A percentile compares a stretch with the other conserved stretches of the same genome.
phyloP scores from a whole-genome alignment of 2,888 invertebrate genomes.

The Piscicola geometra region DNA sequence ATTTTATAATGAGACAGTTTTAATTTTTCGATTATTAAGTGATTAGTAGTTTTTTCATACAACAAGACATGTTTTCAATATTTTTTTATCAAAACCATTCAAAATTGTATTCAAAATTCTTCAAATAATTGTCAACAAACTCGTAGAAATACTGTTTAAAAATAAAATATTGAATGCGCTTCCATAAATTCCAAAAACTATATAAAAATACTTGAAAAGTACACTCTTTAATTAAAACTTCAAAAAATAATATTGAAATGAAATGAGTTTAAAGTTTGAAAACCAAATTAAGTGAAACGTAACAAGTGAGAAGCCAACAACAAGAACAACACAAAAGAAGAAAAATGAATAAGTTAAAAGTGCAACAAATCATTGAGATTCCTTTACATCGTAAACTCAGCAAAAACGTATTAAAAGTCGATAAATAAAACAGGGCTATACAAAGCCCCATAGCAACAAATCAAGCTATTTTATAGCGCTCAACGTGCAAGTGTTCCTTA shows the following conservation, averaged over 20 bases:
- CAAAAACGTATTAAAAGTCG: neutral
- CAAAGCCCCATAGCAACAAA: neutral
- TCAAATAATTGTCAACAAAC: neutral
- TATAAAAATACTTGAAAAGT: neutral
- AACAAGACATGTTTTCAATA: neutral
- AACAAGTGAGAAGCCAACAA: neutral
- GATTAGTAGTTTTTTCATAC: too few species aligned
- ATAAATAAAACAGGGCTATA: neutral
- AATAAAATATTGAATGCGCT: neutral
- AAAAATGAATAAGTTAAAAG: neutral
- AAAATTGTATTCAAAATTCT: neutral
- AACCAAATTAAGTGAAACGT: too few species aligned
- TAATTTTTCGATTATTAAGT: too few species aligned
- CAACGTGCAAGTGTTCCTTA: too few species aligned
- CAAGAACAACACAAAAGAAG: neutral
- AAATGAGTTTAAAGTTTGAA: too few species aligned
- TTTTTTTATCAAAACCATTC: neutral
- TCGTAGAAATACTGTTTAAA: neutral
- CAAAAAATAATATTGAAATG: too few species aligned
- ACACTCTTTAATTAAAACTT: neutral
- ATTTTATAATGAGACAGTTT: too few species aligned
- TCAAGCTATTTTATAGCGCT: too few species aligned
- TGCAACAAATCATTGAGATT: neutral
- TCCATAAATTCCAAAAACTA: neutral
- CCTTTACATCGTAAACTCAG: neutral